Conservation (phyloP, 2,797 vertebrate genomes). For the Phataginus tetradactyla region DNA sequence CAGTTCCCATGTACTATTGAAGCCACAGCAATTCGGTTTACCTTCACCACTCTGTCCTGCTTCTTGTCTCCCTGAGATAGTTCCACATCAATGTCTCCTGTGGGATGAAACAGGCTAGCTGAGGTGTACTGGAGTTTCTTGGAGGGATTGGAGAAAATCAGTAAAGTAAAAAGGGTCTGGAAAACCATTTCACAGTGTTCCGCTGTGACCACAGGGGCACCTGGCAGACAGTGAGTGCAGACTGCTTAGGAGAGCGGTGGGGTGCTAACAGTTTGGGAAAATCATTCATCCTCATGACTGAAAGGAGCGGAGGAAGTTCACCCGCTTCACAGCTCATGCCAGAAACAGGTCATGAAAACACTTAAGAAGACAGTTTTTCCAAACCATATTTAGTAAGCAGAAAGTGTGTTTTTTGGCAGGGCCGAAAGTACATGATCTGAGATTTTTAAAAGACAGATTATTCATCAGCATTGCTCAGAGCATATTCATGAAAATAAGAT, state of each 20-base stretch:
- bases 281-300: background rate
- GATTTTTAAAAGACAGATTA: constrained; percentile 26
- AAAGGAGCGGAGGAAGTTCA: background rate
- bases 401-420: background rate
- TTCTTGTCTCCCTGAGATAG: background rate
- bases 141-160: background rate
- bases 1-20: background rate
- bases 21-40: background rate
- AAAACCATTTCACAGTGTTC: background rate
- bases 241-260: background rate
- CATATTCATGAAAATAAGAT: constrained; percentile 45
- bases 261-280: constrained; percentile 48
- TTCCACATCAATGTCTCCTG: background rate
- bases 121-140: background rate
- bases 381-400: constrained; percentile 37
- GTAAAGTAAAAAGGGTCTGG: constrained; percentile 14
- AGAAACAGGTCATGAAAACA: background rate
- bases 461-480: background rate
- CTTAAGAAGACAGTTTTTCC: constrained; percentile 40
- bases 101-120: background rate
- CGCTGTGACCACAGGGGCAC: background rate
- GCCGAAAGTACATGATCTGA: background rate
- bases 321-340: constrained; percentile 48
- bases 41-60: background rate
- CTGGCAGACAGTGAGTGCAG: background rate